phyloP scores from a whole-genome alignment of 2,113 vertebrate species.

The Hippocampus comes region DNA sequence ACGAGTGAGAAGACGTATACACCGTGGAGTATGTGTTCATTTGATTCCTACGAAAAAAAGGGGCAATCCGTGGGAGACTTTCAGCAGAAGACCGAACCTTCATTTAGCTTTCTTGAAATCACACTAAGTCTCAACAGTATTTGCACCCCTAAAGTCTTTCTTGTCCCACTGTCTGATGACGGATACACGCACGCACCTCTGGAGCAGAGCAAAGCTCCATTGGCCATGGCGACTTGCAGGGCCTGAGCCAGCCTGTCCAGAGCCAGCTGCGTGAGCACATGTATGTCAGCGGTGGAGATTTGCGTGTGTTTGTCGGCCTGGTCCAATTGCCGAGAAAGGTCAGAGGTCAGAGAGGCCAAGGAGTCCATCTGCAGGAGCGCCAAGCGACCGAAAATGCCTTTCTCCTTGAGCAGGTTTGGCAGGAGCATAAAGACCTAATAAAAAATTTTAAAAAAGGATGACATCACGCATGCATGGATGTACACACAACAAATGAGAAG shows the following conservation, averaged over 20 bases:
- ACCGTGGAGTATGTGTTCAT: not conserved
- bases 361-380: slow-evolving; percentile 87
- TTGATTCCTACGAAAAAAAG: not conserved
- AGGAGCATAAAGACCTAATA: slow-evolving; percentile 82
- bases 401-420: slow-evolving; percentile 87
- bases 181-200: slow-evolving; percentile 74
- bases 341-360: slow-evolving; percentile 74
- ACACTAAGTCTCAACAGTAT: no score
- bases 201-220: slow-evolving; percentile 87
- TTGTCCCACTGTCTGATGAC: not conserved
- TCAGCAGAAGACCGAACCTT: not conserved
- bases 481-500: slow-evolving; percentile 40
- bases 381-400: slow-evolving; percentile 89
- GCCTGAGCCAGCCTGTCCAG: slow-evolving; percentile 93
- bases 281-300: slow-evolving; percentile 72
- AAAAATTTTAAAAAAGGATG: not conserved
- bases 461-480: not conserved
- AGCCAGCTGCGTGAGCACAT: slow-evolving; percentile 79
- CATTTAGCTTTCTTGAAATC: not conserved
- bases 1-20: no score
- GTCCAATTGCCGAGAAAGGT: slow-evolving; percentile 78
- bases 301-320: slow-evolving; percentile 85
- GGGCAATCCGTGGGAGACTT: not conserved
- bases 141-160: not conserved
- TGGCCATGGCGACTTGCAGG: slow-evolving; percentile 92